phyloP scores from a whole-genome alignment of 2,888 invertebrate genomes.

The Hyppa rectilinea region DNA sequence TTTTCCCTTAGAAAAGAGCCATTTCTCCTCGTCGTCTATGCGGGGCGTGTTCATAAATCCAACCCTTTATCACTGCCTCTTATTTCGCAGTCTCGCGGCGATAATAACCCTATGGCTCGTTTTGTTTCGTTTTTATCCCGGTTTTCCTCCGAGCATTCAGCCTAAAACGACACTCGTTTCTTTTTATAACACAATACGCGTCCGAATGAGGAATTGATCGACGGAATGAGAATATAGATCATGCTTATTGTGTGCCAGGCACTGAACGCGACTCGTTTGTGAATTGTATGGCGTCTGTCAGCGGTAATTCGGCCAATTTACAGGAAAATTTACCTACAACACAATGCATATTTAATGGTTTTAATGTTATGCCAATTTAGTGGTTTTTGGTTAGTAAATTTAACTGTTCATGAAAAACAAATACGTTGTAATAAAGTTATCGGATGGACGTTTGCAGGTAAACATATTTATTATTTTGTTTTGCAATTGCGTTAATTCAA shows the following conservation, averaged over 20 bases:
- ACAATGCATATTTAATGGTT: constrained; percentile 50
- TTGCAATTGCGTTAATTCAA: not conserved
- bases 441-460: not conserved
- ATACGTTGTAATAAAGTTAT: constrained; percentile 8
- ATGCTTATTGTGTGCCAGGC: constrained; percentile 42
- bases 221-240: constrained; percentile 53
- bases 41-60: constrained; percentile 78
- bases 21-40: constrained; percentile 77
- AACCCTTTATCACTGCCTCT: constrained; percentile 82
- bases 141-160: constrained; percentile 55
- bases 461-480: constrained; percentile 1
- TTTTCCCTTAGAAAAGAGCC: constrained; percentile 66
- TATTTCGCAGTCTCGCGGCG: constrained; percentile 75
- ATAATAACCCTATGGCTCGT: constrained; percentile 81
- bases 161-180: constrained; percentile 56
- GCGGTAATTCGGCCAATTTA: constrained; percentile 47
- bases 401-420: constrained; percentile 17
- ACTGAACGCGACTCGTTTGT: constrained; percentile 25
- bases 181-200: constrained; percentile 62
- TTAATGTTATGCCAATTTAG: constrained; percentile 45
- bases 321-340: constrained; percentile 26
- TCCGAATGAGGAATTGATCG: constrained; percentile 58
- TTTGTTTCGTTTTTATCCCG: constrained; percentile 73
- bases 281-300: constrained; percentile 28
- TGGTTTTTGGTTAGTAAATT: constrained; percentile 37